These are phyloP conservation scores for Caenorhabditis doughertyi DNA, from an alignment of 2,888 invertebrate species.

Conservation along the genomic window DNA sequence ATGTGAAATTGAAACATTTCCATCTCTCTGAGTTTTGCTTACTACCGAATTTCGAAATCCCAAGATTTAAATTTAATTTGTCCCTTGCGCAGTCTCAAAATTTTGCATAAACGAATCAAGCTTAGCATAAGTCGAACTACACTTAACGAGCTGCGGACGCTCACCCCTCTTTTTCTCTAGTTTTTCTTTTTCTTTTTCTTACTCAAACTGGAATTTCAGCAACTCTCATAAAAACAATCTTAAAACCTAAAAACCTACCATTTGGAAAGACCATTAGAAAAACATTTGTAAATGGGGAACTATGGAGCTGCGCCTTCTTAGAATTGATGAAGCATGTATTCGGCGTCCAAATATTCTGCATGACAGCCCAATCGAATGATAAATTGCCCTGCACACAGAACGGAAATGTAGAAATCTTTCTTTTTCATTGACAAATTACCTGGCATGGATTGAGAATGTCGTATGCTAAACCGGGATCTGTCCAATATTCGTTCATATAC, in stretches of 20 bases:
- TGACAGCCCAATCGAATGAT: constrained; percentile 81
- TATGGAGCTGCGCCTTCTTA: constrained; percentile 81
- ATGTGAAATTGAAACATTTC: constrained; percentile 27
- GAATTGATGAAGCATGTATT: constrained; percentile 83
- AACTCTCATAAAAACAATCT: not conserved
- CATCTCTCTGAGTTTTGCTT: not conserved
- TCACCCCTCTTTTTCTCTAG: not conserved
- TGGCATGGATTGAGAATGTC: constrained; percentile 82
- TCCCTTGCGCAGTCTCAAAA: constrained; percentile 36
- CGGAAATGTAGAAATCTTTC: constrained; percentile 15
- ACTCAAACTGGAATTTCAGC: not conserved
- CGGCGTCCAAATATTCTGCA: constrained; percentile 81
- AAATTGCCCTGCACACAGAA: constrained; percentile 74
- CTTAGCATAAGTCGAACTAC: constrained; percentile 64
- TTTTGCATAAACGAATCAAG: constrained; percentile 68
- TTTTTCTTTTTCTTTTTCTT: constrained; percentile 23
- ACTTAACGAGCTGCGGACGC: constrained; percentile 62
- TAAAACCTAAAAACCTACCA: constrained; percentile 68
- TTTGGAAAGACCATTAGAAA: constrained; percentile 83
- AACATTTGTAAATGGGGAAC: constrained; percentile 82
- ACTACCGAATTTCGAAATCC: constrained; percentile 20
- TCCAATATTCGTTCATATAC: constrained; percentile 83
- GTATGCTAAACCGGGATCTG: constrained; percentile 81
- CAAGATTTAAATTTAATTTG: constrained; percentile 42
- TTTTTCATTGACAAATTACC: constrained; percentile 44